Percentiles rank a stretch among this genome's conserved stretches.
These are phyloP conservation scores for Temnopleurus reevesii DNA, from an alignment of 53 echinoderm and acorn worm genomes.

Conservation along the genomic window DNA sequence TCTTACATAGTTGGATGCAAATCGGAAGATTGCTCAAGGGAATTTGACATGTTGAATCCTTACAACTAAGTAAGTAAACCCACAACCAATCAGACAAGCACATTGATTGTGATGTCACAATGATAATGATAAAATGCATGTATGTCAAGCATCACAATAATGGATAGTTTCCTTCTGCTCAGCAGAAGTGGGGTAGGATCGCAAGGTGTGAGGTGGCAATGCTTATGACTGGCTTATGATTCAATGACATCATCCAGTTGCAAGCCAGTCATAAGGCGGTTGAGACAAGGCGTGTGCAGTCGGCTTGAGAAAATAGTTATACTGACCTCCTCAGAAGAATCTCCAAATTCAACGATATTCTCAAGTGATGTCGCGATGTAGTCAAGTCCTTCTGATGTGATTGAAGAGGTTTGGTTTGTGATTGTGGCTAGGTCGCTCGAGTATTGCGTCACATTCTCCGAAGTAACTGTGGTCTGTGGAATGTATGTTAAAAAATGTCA, in stretches of 20 bases:
- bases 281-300: neutral
- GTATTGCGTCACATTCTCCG: conserved; percentile 50
- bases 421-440: conserved; percentile 26
- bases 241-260: too few relatives aligned
- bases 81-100: too few relatives aligned
- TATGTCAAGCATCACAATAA: too few relatives aligned
- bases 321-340: conserved; percentile 49
- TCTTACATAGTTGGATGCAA: too few relatives aligned
- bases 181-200: neutral
- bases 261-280: neutral
- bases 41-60: too few relatives aligned
- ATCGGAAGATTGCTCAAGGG: too few relatives aligned
- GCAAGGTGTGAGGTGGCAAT: neutral
- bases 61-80: too few relatives aligned
- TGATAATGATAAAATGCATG: too few relatives aligned
- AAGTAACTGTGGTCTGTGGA: conserved; percentile 39
- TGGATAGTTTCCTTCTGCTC: too few relatives aligned
- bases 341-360: conserved; percentile 27
- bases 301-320: neutral
- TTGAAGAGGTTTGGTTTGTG: conserved; percentile 34
- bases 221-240: too few relatives aligned
- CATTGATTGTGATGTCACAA: too few relatives aligned
- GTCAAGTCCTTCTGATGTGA: conserved; percentile 51
- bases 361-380: conserved; percentile 47
- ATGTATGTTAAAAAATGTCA: neutral